Percentiles rank a stretch among this genome's conserved stretches.
Conservation (phyloP, 2,113 vertebrate species). For the Thamnophis sirtalis region DNA sequence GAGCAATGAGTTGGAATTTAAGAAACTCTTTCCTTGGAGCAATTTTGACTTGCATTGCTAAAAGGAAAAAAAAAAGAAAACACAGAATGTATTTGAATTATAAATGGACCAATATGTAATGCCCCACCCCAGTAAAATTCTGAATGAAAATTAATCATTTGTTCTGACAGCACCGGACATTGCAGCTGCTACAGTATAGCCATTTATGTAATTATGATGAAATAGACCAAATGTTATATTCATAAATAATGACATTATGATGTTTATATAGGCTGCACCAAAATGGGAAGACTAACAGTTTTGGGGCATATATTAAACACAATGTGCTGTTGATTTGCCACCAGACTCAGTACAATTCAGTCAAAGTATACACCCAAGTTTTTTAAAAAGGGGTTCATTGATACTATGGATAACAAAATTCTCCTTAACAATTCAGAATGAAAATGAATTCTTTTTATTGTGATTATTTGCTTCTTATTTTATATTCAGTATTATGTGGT, state of each 20-base stretch:
- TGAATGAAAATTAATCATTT: constrained; percentile 33
- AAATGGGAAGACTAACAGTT: constrained; percentile 37
- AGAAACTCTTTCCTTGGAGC: constrained; percentile 44
- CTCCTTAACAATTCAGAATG: constrained; percentile 82
- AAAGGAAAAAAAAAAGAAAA: constrained; percentile 63
- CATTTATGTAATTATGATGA: constrained; percentile 65
- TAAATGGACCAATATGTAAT: constrained; percentile 44
- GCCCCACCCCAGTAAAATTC: constrained; percentile 47
- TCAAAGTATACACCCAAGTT: constrained; percentile 57
- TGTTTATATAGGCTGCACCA: constrained; percentile 45
- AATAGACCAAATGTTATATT: constrained; percentile 44
- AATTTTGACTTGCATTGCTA: constrained; percentile 51
- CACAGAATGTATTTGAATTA: constrained; percentile 57
- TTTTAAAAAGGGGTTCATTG: constrained; percentile 64
- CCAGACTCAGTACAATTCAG: constrained; percentile 48
- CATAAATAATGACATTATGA: constrained; percentile 48
- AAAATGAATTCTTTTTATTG: constrained; percentile 79
- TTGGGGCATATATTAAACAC: constrained; percentile 43
- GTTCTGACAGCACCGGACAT: constrained; percentile 59
- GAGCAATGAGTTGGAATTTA: constrained; percentile 55
- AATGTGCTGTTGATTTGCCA: constrained; percentile 44
- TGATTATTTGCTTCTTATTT: constrained; percentile 96
- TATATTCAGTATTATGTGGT: constrained; percentile 98
- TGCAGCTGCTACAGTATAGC: constrained; percentile 78
- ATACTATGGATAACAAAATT: constrained; percentile 87